These are phyloP conservation scores for Enteromius fasciolatus DNA, from an alignment of 2,797 vertebrate species.

Conservation along the genomic window DNA sequence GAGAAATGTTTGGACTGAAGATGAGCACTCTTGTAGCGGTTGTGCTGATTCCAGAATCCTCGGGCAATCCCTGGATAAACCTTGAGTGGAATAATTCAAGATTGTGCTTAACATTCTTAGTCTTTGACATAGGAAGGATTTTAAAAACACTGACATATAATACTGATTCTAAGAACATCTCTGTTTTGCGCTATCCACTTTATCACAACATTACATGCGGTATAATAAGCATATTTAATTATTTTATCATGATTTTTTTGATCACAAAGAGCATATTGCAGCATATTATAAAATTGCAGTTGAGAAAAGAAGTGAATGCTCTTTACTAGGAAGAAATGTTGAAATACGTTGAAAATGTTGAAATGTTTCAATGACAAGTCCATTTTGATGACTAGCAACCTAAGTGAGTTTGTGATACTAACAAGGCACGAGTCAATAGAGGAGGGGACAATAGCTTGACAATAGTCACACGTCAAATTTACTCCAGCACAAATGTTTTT, in stretches of 20 bases:
- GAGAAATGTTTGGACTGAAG: slow-evolving; percentile 21
- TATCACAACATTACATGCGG: background rate
- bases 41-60: slow-evolving; percentile 29
- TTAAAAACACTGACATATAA: background rate
- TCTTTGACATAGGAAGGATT: slow-evolving; percentile 48
- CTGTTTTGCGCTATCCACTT: background rate
- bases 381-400: background rate
- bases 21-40: slow-evolving; percentile 7
- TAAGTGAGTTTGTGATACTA: slow-evolving; percentile 1
- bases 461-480: slow-evolving; percentile 46
- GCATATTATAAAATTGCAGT: slow-evolving; percentile 51
- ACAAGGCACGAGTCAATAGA: slow-evolving; percentile 39
- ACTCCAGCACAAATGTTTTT: slow-evolving; percentile 55
- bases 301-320: slow-evolving; percentile 6
- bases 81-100: slow-evolving; percentile 30
- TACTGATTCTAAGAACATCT: background rate
- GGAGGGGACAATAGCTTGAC: slow-evolving; percentile 2
- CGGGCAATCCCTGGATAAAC: slow-evolving; percentile 30
- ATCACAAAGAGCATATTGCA: background rate
- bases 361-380: slow-evolving; percentile 3
- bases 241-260: background rate
- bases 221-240: background rate
- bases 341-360: background rate
- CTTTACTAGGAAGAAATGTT: background rate
- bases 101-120: slow-evolving; percentile 35